Evolutionary conservation across 2,888 invertebrate species (phyloP), one percentile per base, ranked within the genome.

Genomic region (Crematogaster levior): DNA sequence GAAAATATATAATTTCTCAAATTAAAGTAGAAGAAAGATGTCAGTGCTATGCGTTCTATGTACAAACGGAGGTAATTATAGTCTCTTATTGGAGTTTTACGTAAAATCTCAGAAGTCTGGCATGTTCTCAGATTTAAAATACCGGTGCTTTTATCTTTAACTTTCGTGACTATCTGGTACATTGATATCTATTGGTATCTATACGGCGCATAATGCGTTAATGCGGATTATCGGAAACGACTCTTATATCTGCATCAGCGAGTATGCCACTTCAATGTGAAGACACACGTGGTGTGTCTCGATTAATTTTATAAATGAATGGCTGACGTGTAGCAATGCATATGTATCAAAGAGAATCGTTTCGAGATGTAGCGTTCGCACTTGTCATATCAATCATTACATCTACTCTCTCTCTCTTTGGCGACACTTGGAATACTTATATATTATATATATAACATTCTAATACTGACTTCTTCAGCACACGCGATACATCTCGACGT

Each of bases 291-390:
- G 24, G 18, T 37, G 37, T 12, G 10, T 72, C 7, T 37, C 12
- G 37, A 40, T 56, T 53, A 72, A 70, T 37, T 24, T 53, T 51
- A 60, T 10, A n/a, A 21, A 34, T 37, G 34, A 72, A 56, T 40
- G 40, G 56, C 24, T 37, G 37, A 56, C 37, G 30, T 34, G 34
- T 70, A 30, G 10, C 18, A 40, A 40, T 70, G 24, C 56, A 56
- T 56, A 40, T 27, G 56, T 30, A 58, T 72, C 56, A 58, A 40
- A 53, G 53, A 24, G 37, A 53, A 18, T 56, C 37, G 34, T n/a
- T 48, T 66, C n/a, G 24, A 72, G 40, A 72, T 27, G 72, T 73
- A 30, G 21, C 21, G 37, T 27, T 58, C 73, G 21, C 43, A 21
- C 37, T 37, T 24, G 24, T 72, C 27, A 56, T 27, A n/a, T 40